Conservation (phyloP, 2,797 vertebrate genomes). For the Thaleichthys pacificus region DNA sequence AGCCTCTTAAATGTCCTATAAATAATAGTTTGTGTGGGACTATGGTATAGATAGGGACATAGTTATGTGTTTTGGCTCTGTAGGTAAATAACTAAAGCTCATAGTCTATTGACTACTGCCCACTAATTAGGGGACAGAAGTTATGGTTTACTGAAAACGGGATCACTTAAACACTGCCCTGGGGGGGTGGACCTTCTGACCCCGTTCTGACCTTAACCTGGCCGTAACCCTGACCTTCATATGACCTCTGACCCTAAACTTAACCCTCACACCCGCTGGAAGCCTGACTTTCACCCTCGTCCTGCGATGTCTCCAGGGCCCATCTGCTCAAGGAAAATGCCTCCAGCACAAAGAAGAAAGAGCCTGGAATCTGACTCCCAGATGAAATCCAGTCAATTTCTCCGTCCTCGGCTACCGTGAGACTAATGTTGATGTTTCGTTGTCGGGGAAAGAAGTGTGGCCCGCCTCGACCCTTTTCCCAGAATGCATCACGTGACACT, state of each 20-base stretch:
- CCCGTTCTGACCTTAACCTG: conserved; percentile 65
- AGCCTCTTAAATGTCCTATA: no score
- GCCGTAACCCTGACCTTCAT: conserved; percentile 72
- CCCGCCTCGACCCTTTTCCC: conserved; percentile 35
- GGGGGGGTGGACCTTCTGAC: conserved; percentile 57
- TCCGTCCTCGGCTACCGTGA: conserved; percentile 64
- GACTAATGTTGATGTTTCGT: conserved; percentile 65
- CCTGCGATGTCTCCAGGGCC: conserved; percentile 62
- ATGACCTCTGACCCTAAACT: conserved; percentile 66
- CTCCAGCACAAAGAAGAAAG: conserved; percentile 44
- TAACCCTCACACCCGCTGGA: conserved; percentile 73
- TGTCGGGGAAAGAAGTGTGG: conserved; percentile 36
- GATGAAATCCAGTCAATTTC: conserved; percentile 62
- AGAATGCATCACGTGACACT: conserved; percentile 25
- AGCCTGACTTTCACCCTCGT: conserved; percentile 57
- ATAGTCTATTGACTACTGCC: not conserved
- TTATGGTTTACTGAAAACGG: conserved; percentile 35
- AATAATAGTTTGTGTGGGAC: not conserved
- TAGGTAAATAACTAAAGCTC: no score
- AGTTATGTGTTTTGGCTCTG: not conserved
- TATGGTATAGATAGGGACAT: not conserved
- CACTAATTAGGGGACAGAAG: conserved; percentile 1
- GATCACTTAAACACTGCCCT: conserved; percentile 56
- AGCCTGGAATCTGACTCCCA: conserved; percentile 58
- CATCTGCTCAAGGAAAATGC: conserved; percentile 68